Conservation (phyloP, 2,797 vertebrate species). For the Psittacula derbiana region DNA sequence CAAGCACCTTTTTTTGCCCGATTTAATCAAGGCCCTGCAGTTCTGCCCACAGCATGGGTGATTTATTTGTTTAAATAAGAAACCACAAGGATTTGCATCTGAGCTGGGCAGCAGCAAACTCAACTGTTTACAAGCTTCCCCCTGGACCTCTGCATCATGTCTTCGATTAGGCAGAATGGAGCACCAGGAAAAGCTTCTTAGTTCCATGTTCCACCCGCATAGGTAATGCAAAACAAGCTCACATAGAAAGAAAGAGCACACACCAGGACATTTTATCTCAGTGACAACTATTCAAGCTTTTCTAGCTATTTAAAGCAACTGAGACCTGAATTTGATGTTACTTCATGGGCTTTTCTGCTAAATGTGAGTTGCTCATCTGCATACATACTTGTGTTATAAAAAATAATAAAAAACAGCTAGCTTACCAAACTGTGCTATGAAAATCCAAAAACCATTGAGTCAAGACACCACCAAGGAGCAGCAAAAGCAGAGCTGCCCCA, state of each 20-base stretch:
- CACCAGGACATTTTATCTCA: neutral
- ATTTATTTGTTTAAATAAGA: neutral
- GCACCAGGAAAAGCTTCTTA: neutral
- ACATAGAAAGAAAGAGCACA: accelerated
- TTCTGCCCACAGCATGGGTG: neutral
- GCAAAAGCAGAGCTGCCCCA: neutral
- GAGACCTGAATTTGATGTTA: neutral
- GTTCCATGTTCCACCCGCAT: neutral
- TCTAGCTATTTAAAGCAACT: neutral
- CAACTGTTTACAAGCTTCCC: neutral
- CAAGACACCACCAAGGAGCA: neutral
- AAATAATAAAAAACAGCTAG: neutral
- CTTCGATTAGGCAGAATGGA: neutral
- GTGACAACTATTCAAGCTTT: neutral
- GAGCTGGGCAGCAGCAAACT: neutral
- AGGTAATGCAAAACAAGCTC: neutral
- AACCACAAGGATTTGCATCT: neutral
- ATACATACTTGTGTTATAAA: neutral
- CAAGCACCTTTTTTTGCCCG: neutral
- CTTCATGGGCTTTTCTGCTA: accelerated
- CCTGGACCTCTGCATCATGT: neutral
- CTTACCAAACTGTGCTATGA: neutral
- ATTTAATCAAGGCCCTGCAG: neutral
- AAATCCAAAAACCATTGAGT: neutral
- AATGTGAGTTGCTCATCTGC: neutral